These are phyloP conservation scores for Drosophila mojavensis DNA, from an alignment of 1,140 invertebrate genomes.

Conservation along the genomic window DNA sequence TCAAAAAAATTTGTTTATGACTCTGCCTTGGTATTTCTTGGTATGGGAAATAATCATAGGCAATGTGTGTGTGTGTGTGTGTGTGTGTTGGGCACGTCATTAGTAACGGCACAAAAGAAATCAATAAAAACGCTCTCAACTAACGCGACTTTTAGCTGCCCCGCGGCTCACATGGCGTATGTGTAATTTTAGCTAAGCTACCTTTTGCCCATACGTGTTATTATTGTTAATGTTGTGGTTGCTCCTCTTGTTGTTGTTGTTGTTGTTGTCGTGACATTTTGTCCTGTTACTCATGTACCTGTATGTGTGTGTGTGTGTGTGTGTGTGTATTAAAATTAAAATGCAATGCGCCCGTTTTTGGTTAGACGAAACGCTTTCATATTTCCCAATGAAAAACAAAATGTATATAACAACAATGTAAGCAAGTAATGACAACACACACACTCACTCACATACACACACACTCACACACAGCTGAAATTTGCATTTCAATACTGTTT, in stretches of 20 bases:
- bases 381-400: conserved; percentile 24
- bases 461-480: conserved; percentile 17
- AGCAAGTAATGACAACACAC: conserved; percentile 31
- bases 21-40: conserved; percentile 25
- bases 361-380: conserved; percentile 9
- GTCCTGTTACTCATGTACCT: conserved; percentile 4
- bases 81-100: conserved; percentile 64
- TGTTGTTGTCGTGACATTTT: conserved; percentile 40
- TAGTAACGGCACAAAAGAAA: conserved; percentile 76
- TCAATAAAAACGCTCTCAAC: conserved; percentile 71
- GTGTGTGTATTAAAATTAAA: conserved; percentile 27
- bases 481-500: conserved; percentile 49
- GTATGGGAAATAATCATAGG: conserved; percentile 59
- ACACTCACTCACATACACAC: neutral
- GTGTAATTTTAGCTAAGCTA: conserved; percentile 53
- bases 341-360: conserved; percentile 20
- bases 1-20: conserved; percentile 4
- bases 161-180: conserved; percentile 46
- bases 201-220: conserved; percentile 37
- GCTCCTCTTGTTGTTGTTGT: conserved; percentile 9
- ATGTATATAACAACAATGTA: conserved; percentile 44
- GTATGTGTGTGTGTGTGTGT: conserved; percentile 11
- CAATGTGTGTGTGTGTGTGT: conserved; percentile 42
- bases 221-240: conserved; percentile 36
- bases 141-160: conserved; percentile 50